Percentiles rank a stretch among this genome's conserved stretches.
Conservation (phyloP, 2,888 invertebrate genomes). For the Lasioglossum oenotherae region DNA sequence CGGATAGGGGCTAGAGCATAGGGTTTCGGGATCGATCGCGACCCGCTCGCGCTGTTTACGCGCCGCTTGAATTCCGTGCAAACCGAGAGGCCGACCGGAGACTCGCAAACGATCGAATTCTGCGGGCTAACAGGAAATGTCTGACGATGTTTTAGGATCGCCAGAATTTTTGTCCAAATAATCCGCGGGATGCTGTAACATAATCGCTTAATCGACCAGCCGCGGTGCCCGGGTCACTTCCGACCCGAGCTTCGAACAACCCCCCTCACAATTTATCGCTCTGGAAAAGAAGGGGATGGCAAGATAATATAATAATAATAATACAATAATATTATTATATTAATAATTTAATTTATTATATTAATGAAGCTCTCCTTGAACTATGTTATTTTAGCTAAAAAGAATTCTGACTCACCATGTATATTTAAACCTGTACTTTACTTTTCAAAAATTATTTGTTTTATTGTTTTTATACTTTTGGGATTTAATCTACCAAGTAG, state of each 20-base stretch:
- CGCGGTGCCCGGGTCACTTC: background rate
- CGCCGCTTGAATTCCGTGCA: slow-evolving; percentile 14
- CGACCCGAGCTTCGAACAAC: background rate
- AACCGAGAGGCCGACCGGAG: slow-evolving; percentile 1
- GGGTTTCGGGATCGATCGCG: slow-evolving; percentile 38
- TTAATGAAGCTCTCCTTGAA: no score
- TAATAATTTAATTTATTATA: no score
- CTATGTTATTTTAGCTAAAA: no score
- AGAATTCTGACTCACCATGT: no score
- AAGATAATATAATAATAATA: no score
- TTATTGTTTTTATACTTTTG: background rate
- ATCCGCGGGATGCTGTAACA: background rate
- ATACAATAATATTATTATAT: no score
- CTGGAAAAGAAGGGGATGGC: no score
- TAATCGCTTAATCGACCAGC: background rate
- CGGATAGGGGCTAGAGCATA: slow-evolving; percentile 7
- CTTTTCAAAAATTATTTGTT: background rate
- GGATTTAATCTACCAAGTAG: background rate
- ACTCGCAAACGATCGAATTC: slow-evolving; percentile 13
- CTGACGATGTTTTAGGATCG: background rate
- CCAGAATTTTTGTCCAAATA: background rate
- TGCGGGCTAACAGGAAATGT: background rate
- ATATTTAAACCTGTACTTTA: no score
- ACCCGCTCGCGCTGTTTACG: slow-evolving; percentile 35
- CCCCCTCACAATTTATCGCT: background rate